phyloP scores from a whole-genome alignment of 1,140 invertebrate species.

The Thalassaphorura encarpata region DNA sequence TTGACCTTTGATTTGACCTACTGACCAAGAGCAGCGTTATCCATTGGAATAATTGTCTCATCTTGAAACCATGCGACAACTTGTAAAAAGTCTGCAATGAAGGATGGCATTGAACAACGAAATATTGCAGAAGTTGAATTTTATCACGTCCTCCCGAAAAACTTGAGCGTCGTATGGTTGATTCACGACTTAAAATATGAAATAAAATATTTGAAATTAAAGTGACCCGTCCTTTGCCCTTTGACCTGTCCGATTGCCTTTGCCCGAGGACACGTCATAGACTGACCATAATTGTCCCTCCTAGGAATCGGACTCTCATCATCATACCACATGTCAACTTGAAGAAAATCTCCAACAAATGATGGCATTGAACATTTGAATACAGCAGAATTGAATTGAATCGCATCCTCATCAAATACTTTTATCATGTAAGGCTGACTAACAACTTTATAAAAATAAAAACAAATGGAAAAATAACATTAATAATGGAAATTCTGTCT shows the following conservation, averaged over 20 bases:
- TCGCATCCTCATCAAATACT: slow-evolving; percentile 87
- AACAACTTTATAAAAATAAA: slow-evolving; percentile 52
- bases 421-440: slow-evolving; percentile 79
- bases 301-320: slow-evolving; percentile 55
- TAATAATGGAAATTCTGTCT: background rate
- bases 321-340: slow-evolving; percentile 75
- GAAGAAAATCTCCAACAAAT: slow-evolving; percentile 83
- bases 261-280: background rate
- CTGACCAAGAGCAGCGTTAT: no score
- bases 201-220: background rate
- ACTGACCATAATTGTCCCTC: background rate
- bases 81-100: slow-evolving; percentile 79
- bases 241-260: background rate
- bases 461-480: slow-evolving; percentile 5
- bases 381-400: slow-evolving; percentile 83
- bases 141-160: slow-evolving; percentile 85
- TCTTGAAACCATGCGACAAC: slow-evolving; percentile 79
- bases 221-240: background rate
- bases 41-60: slow-evolving; percentile 59
- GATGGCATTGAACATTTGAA: slow-evolving; percentile 85
- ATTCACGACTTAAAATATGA: slow-evolving; percentile 56
- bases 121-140: slow-evolving; percentile 81
- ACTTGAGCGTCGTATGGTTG: slow-evolving; percentile 79
- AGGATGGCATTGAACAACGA: slow-evolving; percentile 83
- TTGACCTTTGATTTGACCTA: no score